Evolutionary conservation across 2,888 invertebrate genomes (phyloP), one percentile per base, ranked within the genome.

Genomic region (Drosophila eohydei): DNA sequence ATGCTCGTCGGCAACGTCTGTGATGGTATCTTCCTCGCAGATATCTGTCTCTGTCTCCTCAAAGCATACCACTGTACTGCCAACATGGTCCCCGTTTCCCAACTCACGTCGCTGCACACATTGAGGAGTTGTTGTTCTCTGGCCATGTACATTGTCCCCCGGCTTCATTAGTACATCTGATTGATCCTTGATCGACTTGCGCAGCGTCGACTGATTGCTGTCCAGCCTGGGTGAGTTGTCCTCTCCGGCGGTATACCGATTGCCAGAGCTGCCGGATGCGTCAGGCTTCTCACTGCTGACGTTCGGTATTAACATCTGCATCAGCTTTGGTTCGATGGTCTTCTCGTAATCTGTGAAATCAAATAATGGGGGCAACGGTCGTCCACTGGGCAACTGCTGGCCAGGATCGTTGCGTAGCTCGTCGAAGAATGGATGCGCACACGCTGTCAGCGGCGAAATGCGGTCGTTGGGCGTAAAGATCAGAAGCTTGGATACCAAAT

Each of bases 351-450:
- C 97, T 81, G 98, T 97, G 93, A 98, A 99, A 94, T 99, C 98
- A 94, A 99, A 99, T 75, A 99, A 95, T 75, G 98, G 98, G 83
- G 99, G 99, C 92, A 99, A 94, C 89, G 97, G 95, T 83, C 97
- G 96, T 61, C 97, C 97, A 94, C 97, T 98, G 78, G 99, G 99
- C 93, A 99, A 95, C 91, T 96, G 95, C 88, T 97, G 97, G 91
- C 95, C 95, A 67, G 97, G 97, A 93, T 98, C 97, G 92, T 97
- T 97, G 90, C 99, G 96, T 92, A 99, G 95, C 93, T 99, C 99
- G 93, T 99, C 97, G 94, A 99, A 99, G 95, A 99, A 99, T 83
- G 96, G 94, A 94, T 99, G 99, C 88, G 98, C 98, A 94, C 99
- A 99, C 74, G 99, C 99, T 93, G 98, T 97, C 88, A 99, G 94